Conservation (phyloP, 1,140 invertebrate species). For the Rhagoletis zephyria region DNA sequence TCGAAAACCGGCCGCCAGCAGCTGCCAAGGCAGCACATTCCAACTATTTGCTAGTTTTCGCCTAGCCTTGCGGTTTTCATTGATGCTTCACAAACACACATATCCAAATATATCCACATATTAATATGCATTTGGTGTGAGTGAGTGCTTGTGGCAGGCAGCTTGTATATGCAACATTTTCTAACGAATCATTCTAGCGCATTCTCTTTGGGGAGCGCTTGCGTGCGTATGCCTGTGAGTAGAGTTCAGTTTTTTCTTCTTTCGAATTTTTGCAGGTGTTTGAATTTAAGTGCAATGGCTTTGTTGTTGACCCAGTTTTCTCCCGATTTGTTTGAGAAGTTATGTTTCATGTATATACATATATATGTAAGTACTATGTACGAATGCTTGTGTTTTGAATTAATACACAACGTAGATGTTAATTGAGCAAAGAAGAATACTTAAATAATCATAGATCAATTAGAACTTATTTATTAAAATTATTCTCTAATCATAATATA, state of each 20-base stretch:
- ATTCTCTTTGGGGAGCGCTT: not conserved
- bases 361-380: not conserved
- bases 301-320: slow-evolving; percentile 36
- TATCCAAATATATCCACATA: not conserved
- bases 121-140: not conserved
- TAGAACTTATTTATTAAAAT: not conserved
- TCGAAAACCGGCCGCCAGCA: slow-evolving; percentile 7
- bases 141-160: slow-evolving; percentile 8
- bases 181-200: not conserved
- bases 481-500: no score
- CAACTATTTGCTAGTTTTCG: not conserved
- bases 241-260: not conserved
- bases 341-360: not conserved
- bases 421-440: not conserved
- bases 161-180: not conserved
- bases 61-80: slow-evolving; percentile 39
- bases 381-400: not conserved
- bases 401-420: not conserved
- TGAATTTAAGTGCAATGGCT: not conserved
- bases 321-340: not conserved
- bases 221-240: not conserved
- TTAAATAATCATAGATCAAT: no score
- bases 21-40: slow-evolving; percentile 29
- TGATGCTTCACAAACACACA: not conserved
- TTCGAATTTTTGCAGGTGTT: slow-evolving; percentile 42